Conservation (phyloP, 2,113 vertebrate species). For the Zingel zingel region DNA sequence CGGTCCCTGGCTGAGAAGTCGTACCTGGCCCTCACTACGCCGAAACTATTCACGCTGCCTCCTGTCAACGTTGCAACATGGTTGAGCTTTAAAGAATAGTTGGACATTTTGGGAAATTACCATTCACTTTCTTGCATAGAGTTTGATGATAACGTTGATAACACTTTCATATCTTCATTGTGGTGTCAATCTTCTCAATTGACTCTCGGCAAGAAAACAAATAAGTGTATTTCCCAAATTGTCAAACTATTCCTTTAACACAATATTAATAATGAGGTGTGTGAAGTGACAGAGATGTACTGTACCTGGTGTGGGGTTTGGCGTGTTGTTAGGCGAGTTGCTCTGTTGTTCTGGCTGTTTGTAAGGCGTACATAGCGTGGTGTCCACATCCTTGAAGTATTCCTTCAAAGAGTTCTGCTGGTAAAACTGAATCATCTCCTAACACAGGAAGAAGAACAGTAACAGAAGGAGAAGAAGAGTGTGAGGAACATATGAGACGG, state of each 20-base stretch:
- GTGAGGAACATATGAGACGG: not conserved
- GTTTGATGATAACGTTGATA: not conserved
- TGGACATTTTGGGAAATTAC: not conserved
- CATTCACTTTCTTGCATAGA: not conserved
- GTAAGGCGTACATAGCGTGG: conserved; percentile 86
- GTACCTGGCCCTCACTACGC: conserved; percentile 90
- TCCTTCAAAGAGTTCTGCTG: conserved; percentile 92
- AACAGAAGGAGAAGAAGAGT: not conserved
- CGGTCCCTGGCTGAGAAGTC: conserved; percentile 94
- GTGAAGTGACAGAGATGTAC: not conserved
- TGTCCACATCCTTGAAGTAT: conserved; percentile 92
- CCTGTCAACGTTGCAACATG: conserved; percentile 66
- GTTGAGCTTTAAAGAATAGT: not conserved
- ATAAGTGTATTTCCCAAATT: not conserved
- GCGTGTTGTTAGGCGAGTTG: conserved; percentile 48
- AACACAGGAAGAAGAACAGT: not conserved
- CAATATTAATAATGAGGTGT: not conserved
- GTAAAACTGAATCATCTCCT: conserved; percentile 94
- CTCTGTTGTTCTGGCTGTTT: conserved; percentile 88
- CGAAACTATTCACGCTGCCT: conserved; percentile 83
- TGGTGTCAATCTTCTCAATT: not conserved
- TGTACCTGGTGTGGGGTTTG: conserved; percentile 76
- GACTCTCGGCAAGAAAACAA: not conserved
- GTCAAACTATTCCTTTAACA: not conserved
- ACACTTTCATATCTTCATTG: not conserved